Evolutionary conservation across 2,797 vertebrate genomes (phyloP).

Genomic region (Emys orbicularis): DNA sequence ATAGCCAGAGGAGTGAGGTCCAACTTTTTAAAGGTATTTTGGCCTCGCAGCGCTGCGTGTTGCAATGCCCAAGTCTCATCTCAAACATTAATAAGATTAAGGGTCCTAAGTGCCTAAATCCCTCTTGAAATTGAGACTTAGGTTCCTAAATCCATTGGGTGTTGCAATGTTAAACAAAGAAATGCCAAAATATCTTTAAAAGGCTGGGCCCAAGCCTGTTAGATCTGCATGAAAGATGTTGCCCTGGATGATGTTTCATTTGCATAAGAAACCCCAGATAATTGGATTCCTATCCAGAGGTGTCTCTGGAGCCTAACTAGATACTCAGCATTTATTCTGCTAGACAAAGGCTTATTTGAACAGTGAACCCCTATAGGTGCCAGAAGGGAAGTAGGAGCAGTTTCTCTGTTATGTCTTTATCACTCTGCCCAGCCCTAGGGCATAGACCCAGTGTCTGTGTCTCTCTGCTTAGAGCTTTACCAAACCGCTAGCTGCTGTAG

Average conservation of each 20-base stretch:
- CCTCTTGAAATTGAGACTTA: background rate
- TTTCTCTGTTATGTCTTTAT: background rate
- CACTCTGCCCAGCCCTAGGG: background rate
- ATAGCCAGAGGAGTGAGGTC: too few relatives aligned
- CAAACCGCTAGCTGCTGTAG: accelerated
- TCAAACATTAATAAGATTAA: too few relatives aligned
- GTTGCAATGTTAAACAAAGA: background rate
- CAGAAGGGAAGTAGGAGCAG: background rate
- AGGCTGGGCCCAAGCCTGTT: background rate
- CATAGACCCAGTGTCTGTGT: background rate
- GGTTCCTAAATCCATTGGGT: background rate
- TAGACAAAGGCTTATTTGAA: background rate
- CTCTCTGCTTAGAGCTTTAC: background rate
- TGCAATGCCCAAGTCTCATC: too few relatives aligned
- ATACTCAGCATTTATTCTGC: background rate
- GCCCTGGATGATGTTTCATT: background rate
- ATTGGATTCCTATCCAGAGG: background rate
- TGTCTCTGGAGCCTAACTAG: background rate
- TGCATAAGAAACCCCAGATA: background rate
- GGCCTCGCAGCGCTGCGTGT: background rate
- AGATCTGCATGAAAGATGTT: background rate
- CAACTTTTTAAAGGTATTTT: too few relatives aligned
- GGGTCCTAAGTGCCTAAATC: too few relatives aligned
- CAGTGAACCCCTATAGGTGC: background rate
- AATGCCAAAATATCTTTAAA: background rate